Base-by-base conservation (phyloP, 2,797 vertebrate genomes). In the Psittacula derbiana region DNA sequence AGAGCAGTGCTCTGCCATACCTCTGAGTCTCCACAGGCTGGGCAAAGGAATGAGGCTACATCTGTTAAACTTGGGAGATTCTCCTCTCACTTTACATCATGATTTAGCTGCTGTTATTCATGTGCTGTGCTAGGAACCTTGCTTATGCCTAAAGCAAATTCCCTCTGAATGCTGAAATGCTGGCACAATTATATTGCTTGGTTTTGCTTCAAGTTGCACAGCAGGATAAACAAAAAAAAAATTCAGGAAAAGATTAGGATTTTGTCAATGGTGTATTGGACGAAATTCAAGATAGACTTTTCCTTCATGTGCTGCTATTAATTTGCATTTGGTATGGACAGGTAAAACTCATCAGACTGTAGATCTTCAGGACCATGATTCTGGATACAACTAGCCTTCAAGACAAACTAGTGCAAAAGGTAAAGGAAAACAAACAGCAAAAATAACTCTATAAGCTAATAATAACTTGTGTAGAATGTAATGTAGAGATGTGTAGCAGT, bases 401-500 rank as follows among this genome's bases (percentile, higher is more conserved):
- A 60, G 53, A 69, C 58, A 91, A 84, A 49, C 5, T 4, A 30
- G 8, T 67, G 12, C 21, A 78, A 80, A 83, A 90, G 10, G 11
- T 53, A 49, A 64, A 66, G 19, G 73, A 83, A 91, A 72, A 25
- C 11, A 52, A 81, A 47, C 5, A 57, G 16, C n/a, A 78, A 80
- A 78, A 91, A 62, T 52, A 66, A 36, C 24, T 49, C 18, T 14
- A 12, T n/a, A 71, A 79, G 12, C 33, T 73, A 79, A 75, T 78
- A 90, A 91, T 92, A 85, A 81, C 93, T 92, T 86, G 46, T 93
- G 24, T 65, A 31, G 55, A 80, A 61, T 76, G 30, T 52, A 83
- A 43, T 12, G 10, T 23, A 88, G 38, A 76, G 31, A 57, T 50
- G 44, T 17, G 24, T 62, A 93, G n/a, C 67, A 85, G 38, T 94